A percentile compares a stretch with the other conserved stretches of the same genome.
phyloP scores from a whole-genome alignment of 2,113 vertebrate species.

The Chlorodrepanis virens region DNA sequence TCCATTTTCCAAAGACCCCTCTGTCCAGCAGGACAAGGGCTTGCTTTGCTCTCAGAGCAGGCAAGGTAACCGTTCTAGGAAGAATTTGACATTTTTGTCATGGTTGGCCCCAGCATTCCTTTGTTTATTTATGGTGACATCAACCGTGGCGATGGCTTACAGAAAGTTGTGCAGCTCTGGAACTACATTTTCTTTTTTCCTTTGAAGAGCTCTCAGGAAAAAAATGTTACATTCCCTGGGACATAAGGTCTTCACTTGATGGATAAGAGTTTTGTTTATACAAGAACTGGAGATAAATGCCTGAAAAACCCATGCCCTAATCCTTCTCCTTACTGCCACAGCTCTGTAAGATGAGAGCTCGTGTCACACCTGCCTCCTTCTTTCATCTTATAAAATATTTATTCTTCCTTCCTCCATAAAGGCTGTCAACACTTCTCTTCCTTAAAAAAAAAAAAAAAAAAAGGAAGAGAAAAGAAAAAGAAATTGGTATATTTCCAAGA shows the following conservation, averaged over 20 bases:
- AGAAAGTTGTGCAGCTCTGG: background rate
- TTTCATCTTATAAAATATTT: background rate
- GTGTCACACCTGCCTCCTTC: background rate
- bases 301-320: background rate
- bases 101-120: background rate
- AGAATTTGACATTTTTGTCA: background rate
- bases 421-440: background rate
- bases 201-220: background rate
- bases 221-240: background rate
- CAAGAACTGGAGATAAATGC: background rate
- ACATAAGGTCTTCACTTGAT: background rate
- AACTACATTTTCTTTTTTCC: background rate
- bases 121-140: background rate
- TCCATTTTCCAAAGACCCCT: background rate
- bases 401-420: background rate
- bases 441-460: background rate
- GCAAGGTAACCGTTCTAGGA: background rate
- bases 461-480: background rate
- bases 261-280: slow-evolving; percentile 8
- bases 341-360: background rate
- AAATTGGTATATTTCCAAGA: background rate
- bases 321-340: background rate
- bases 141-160: background rate
- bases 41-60: background rate
- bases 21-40: background rate